Base-by-base conservation (phyloP, 2,113 vertebrate genomes). In the Verasper variegatus region DNA sequence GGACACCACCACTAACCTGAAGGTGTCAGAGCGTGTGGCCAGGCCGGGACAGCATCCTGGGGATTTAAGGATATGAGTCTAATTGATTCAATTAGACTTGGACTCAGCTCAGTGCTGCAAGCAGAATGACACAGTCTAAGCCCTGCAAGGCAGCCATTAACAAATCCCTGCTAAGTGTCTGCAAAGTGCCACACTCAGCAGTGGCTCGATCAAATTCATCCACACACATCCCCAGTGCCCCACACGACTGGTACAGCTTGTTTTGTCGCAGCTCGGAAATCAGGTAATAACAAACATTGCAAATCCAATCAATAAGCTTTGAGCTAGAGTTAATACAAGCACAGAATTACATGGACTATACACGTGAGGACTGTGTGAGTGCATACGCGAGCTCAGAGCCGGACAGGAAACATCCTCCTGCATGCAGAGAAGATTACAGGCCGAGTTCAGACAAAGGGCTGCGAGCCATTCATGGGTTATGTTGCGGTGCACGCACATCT, bases 51-150 rank as follows among this genome's bases (percentile, higher is more conserved):
- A 81, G 78, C 70, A 74, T 54, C 65, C 37, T n/a, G 51, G 61
- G 56, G 71, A 81, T 72, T 76, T 62, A 75, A 83, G 77, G 63
- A 72, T 81, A 62, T 45, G 23, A 72, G 27, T 35, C 66, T 72
- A 79, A 92, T 80, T 88, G 81, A 91, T 84, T 85, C 63, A 84
- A 86, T 91, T 90, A 87, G 57, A 84, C 85, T 80, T 63, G 63
- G 79, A 78, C 74, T 88, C 82, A 57, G 76, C 20, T 90, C 58
- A 75, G 81, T 23, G 60, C 66, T 21, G 70, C 71, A 51, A 82
- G 75, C 54, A 20, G 69, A 20, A 49, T 4, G 5, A 76, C 62
- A 68, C 64, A 1, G 84, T 49, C 76, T 80, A 65, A 83, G 76
- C 74, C 13, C 66, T 35, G 60, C 24, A n/a, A 60, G 42, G 70